These are phyloP conservation scores for Cryptotermes secundus DNA, from an alignment of 1,140 invertebrate genomes.

Conservation along the genomic window DNA sequence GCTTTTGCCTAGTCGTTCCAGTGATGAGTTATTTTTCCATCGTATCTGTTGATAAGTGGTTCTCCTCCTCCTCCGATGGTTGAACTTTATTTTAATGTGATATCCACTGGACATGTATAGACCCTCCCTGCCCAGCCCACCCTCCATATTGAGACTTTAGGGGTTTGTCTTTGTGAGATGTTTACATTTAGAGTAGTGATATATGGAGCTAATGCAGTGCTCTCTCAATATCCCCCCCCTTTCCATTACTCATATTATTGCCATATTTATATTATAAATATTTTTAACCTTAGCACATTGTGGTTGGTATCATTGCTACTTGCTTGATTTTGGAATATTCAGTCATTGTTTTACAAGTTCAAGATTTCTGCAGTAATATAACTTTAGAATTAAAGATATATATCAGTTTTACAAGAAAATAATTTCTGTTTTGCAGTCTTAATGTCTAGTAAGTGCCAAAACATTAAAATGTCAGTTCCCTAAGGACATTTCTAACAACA, in stretches of 20 bases:
- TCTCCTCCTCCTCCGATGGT: neutral
- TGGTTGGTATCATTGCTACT: neutral
- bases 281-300: neutral
- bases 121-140: neutral
- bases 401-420: neutral
- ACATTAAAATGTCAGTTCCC: neutral
- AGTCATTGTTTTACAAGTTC: neutral
- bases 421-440: neutral
- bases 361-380: neutral
- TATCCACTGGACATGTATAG: neutral
- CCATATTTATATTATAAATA: neutral
- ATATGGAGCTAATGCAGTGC: neutral
- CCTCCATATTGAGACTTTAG: neutral
- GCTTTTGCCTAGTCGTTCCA: constrained; percentile 14
- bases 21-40: neutral
- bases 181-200: neutral
- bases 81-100: neutral
- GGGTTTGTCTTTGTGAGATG: neutral
- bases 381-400: neutral
- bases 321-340: neutral
- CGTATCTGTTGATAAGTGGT: neutral
- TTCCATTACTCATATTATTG: neutral
- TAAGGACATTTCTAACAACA: neutral
- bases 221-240: neutral
- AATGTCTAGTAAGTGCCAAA: neutral